phyloP scores from a whole-genome alignment of 2,797 vertebrate species.

The Fringilla coelebs region DNA sequence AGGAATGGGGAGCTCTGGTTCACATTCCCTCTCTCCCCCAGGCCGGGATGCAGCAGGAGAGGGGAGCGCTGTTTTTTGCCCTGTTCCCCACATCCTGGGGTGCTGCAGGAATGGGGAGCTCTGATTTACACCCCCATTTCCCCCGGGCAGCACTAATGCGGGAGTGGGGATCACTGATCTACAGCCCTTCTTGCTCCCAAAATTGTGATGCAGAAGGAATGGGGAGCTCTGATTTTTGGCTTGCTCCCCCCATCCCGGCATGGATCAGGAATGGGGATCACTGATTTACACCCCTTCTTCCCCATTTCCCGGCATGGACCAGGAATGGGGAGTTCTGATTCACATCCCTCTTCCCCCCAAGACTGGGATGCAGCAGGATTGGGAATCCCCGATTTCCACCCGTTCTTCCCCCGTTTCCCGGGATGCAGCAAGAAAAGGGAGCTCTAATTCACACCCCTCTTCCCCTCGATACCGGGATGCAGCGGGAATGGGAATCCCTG shows the following conservation, averaged over 20 bases:
- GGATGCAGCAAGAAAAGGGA: not conserved
- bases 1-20: not conserved
- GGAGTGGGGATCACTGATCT: not conserved
- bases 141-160: no score
- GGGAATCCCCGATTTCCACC: not conserved
- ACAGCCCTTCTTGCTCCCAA: not conserved
- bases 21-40: no score
- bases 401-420: fast-evolving
- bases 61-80: no score
- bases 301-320: no score
- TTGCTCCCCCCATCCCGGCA: fast-evolving
- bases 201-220: not conserved
- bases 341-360: no score
- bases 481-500: not conserved
- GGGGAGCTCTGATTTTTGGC: not conserved
- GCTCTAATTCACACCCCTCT: not conserved
- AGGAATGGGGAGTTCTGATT: fast-evolving
- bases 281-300: no score
- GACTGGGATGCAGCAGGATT: fast-evolving
- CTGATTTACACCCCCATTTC: not conserved
- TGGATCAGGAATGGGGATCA: not conserved
- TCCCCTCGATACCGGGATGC: no score
- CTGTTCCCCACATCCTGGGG: no score
- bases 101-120: not conserved
- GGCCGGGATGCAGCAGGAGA: not conserved